These are phyloP conservation scores for Drosophila longiperda DNA, from an alignment of 2,888 invertebrate species.

Conservation along the genomic window DNA sequence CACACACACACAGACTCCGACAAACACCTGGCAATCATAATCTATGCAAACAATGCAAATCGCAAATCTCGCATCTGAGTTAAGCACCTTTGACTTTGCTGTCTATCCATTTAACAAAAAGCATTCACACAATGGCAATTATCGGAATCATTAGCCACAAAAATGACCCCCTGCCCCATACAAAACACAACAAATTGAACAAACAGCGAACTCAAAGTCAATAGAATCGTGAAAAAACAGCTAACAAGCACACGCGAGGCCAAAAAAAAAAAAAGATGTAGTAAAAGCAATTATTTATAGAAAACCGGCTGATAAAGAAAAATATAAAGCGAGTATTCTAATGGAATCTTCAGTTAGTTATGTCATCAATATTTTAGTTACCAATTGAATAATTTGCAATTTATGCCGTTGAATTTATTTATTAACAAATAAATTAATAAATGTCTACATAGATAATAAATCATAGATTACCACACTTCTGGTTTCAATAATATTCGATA, in stretches of 20 bases:
- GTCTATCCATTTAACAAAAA: slow-evolving; percentile 50
- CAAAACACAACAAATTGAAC: slow-evolving; percentile 50
- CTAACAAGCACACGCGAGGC: slow-evolving; percentile 31
- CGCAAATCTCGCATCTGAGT: slow-evolving; percentile 24
- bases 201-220: slow-evolving; percentile 61
- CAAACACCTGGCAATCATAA: slow-evolving; percentile 70
- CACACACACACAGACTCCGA: not conserved
- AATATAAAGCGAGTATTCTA: slow-evolving; percentile 1
- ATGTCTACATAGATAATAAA: slow-evolving; percentile 2
- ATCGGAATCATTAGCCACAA: slow-evolving; percentile 72
- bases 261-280: slow-evolving; percentile 34
- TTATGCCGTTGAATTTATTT: not conserved
- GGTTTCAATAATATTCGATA: slow-evolving; percentile 30
- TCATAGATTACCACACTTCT: slow-evolving; percentile 34
- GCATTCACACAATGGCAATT: slow-evolving; percentile 77
- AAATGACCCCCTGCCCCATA: slow-evolving; percentile 50
- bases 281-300: slow-evolving; percentile 37
- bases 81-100: slow-evolving; percentile 41
- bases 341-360: slow-evolving; percentile 8
- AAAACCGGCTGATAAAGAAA: slow-evolving; percentile 14
- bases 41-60: slow-evolving; percentile 44
- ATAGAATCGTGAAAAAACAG: slow-evolving; percentile 44
- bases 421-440: slow-evolving; percentile 2
- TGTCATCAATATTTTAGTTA: slow-evolving; percentile 26
- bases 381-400: slow-evolving; percentile 31